Percentiles rank a stretch among this genome's conserved stretches.
Evolutionary conservation across 2,797 vertebrate species (phyloP).

Genomic region (Xerus rutilus): DNA sequence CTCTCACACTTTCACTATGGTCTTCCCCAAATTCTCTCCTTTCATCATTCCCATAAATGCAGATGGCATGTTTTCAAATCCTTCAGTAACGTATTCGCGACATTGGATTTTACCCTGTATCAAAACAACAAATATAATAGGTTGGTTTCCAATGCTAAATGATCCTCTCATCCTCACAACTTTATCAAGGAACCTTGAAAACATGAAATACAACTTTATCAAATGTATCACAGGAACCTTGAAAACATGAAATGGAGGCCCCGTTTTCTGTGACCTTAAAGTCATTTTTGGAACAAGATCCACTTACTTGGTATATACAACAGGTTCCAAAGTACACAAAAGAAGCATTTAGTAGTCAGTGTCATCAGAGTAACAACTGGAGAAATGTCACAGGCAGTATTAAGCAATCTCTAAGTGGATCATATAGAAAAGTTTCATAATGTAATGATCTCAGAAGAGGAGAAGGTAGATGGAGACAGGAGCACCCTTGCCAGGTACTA

Average conservation of each 20-base stretch:
- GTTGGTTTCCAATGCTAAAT: constrained; percentile 37
- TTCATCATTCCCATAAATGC: constrained; percentile 95
- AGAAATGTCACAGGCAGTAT: background rate
- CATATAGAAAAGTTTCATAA: background rate
- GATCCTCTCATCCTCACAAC: background rate
- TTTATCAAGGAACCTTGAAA: background rate
- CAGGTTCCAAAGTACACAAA: background rate
- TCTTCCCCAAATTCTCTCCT: constrained; percentile 94
- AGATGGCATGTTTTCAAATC: constrained; percentile 95
- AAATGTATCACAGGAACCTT: background rate
- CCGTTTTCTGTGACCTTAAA: background rate
- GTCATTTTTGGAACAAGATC: background rate
- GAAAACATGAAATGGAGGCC: background rate
- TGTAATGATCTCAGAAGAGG: background rate
- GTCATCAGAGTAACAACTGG: background rate
- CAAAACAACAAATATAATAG: constrained; percentile 24
- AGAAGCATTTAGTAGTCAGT: background rate
- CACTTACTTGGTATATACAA: background rate
- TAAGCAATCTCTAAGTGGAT: background rate
- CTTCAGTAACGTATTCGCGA: constrained; percentile 91
- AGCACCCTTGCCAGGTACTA: background rate
- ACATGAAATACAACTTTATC: background rate
- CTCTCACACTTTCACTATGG: constrained; percentile 90
- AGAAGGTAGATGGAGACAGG: background rate
- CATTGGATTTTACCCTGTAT: constrained; percentile 93